Conservation (phyloP, 2,113 vertebrate genomes). For the Nothoprocta perdicaria region DNA sequence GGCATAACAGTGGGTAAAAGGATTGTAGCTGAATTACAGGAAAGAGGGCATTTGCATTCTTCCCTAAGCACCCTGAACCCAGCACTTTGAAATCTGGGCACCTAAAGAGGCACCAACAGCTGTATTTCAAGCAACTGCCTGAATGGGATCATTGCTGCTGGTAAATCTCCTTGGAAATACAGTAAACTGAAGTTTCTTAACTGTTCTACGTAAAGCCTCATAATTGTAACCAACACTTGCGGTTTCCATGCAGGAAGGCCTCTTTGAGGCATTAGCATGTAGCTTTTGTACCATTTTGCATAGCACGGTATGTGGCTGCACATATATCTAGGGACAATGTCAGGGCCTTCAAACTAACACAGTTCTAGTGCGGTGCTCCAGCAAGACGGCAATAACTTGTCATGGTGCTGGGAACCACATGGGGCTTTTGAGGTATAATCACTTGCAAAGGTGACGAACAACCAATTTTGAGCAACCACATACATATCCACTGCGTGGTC, state of each 20-base stretch:
- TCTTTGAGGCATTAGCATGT: background rate
- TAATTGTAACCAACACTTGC: background rate
- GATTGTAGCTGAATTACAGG: background rate
- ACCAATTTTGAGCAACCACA: background rate
- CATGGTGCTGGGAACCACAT: background rate
- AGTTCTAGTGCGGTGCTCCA: background rate
- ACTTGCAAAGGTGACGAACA: background rate
- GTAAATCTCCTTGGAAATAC: background rate
- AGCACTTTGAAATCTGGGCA: background rate
- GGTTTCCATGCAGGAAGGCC: background rate
- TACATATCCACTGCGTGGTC: background rate
- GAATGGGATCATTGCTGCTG: background rate
- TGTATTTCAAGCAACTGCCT: background rate
- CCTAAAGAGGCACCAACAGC: rapidly evolving
- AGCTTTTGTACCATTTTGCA: background rate
- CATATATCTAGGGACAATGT: background rate
- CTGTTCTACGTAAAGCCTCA: background rate
- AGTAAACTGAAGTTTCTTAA: background rate
- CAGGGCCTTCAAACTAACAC: background rate
- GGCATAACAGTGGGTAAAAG: background rate
- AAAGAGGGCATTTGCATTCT: background rate
- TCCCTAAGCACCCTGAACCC: background rate
- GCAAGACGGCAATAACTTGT: background rate
- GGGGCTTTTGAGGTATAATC: background rate
- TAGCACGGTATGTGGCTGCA: background rate